These are phyloP conservation scores for Ephestia elutella DNA, from an alignment of 1,140 invertebrate genomes.

Conservation along the genomic window DNA sequence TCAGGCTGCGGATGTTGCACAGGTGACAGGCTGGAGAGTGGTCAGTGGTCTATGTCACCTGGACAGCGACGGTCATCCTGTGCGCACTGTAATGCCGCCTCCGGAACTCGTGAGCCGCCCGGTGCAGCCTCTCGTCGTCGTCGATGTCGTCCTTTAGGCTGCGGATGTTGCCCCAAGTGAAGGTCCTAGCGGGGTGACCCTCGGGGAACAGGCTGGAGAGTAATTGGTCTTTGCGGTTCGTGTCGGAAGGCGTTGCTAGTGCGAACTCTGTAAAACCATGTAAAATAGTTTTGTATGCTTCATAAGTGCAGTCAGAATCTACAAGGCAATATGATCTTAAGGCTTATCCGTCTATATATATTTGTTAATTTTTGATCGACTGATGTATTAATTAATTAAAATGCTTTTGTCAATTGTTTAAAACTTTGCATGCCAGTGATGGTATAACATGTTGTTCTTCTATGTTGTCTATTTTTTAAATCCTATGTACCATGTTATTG, in stretches of 20 bases:
- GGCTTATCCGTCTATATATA: too few relatives aligned
- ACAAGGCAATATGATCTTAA: too few relatives aligned
- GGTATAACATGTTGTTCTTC: too few relatives aligned
- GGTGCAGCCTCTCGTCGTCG: constrained; percentile 78
- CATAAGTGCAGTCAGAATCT: too few relatives aligned
- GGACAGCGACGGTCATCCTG: constrained; percentile 89
- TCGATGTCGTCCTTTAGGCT: constrained; percentile 82
- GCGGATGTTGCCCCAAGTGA: constrained; percentile 89
- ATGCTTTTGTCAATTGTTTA: too few relatives aligned
- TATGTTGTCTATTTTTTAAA: too few relatives aligned
- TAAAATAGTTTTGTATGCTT: too few relatives aligned
- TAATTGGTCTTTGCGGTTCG: constrained; percentile 82
- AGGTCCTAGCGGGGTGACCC: constrained; percentile 84
- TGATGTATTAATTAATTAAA: too few relatives aligned
- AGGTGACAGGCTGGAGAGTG: constrained; percentile 81
- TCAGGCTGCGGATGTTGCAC: constrained; percentile 87
- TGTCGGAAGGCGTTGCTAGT: constrained; percentile 81
- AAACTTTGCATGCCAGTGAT: too few relatives aligned
- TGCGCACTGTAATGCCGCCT: constrained; percentile 90
- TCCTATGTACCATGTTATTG: too few relatives aligned
- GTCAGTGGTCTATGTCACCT: constrained; percentile 81
- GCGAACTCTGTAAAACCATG: constrained; percentile 79
- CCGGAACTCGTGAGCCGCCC: constrained; percentile 85
- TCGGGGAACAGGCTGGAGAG: constrained; percentile 79
- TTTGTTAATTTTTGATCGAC: too few relatives aligned